These are phyloP conservation scores for Botia almorhae DNA, from an alignment of 2,797 vertebrate species.

Conservation along the genomic window DNA sequence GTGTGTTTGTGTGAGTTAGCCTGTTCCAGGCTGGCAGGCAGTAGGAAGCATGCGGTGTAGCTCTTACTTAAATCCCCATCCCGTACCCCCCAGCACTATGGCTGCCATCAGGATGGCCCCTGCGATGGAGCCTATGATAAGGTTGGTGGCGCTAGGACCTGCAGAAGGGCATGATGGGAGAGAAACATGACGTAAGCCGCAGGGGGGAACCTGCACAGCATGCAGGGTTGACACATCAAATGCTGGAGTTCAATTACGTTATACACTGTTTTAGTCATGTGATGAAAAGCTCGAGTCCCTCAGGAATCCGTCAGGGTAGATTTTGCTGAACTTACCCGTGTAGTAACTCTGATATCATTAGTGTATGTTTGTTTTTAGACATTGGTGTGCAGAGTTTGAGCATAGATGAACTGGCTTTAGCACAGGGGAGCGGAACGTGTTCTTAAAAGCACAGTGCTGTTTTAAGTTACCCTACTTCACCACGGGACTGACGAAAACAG, in stretches of 20 bases:
- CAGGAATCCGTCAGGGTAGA: slow-evolving; percentile 11
- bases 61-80: slow-evolving; percentile 97
- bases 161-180: slow-evolving; percentile 79
- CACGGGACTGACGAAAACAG: slow-evolving; percentile 35
- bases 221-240: slow-evolving; percentile 57
- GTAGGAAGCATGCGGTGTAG: slow-evolving; percentile 84
- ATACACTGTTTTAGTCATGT: slow-evolving; percentile 41
- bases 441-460: slow-evolving; percentile 3
- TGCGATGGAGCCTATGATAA: slow-evolving; percentile 95
- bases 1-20: slow-evolving; percentile 47
- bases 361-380: slow-evolving; percentile 9
- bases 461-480: slow-evolving; percentile 22
- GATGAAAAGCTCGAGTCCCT: background rate
- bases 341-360: background rate
- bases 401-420: slow-evolving; percentile 17
- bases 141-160: slow-evolving; percentile 95
- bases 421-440: slow-evolving; percentile 28
- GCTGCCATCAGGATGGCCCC: slow-evolving; percentile 95
- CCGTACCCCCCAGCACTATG: slow-evolving; percentile 95
- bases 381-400: background rate
- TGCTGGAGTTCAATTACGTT: slow-evolving; percentile 42
- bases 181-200: slow-evolving; percentile 75
- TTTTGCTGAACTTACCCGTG: slow-evolving; percentile 27
- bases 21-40: slow-evolving; percentile 80
- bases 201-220: slow-evolving; percentile 55